Base-by-base conservation (phyloP, 2,113 vertebrate genomes). In the Catharus fuscescens region DNA sequence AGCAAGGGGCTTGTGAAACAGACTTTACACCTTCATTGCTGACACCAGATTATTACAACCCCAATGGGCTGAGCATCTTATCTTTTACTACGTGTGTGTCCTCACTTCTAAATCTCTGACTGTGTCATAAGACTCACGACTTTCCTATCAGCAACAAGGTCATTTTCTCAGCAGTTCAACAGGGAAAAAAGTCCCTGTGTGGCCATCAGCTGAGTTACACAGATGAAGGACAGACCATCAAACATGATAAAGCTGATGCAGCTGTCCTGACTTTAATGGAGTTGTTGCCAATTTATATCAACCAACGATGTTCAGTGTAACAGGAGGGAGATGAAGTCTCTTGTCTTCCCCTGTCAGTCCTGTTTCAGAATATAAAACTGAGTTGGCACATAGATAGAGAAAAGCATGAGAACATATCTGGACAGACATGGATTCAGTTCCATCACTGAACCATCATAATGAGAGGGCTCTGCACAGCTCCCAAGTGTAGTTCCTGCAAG, bases 251-350 rank as follows among this genome's bases (percentile, higher is more conserved):
- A 82, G 28, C 31, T 76, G 57, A n/a, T 59, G 28, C 52, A 48
- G 44, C 53, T 69, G 38, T 71, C 45, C 59, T 2, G 1, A 48
- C 40, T 80, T 53, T 10, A 40, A 8, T 14, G 28, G 40, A 76
- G 32, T 34, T 11, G 3, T 60, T 62, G 73, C 44, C 34, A n/a
- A 4, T 67, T 52, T 67, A 14, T 53, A 31, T 79, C 62, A 62
- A n/a, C 26, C 54, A 36, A 16, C 0, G 0, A 65, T 29, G 18
- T 8, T 11, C 19, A 6, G 53, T 21, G 50, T 29, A 40, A 25
- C 21, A 12, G 14, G 59, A 80, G 56, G 13, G 42, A 73, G 25
- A 34, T 13, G 28, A 52, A 40, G 53, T 31, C 18, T 60, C 29
- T 50, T 48, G 26, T 69, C 45, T 56, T 86, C 32, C n/a, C 12